Conservation (phyloP, 37 sponge, comb jelly and placozoan species). For the Mnemiopsis leidyi region DNA sequence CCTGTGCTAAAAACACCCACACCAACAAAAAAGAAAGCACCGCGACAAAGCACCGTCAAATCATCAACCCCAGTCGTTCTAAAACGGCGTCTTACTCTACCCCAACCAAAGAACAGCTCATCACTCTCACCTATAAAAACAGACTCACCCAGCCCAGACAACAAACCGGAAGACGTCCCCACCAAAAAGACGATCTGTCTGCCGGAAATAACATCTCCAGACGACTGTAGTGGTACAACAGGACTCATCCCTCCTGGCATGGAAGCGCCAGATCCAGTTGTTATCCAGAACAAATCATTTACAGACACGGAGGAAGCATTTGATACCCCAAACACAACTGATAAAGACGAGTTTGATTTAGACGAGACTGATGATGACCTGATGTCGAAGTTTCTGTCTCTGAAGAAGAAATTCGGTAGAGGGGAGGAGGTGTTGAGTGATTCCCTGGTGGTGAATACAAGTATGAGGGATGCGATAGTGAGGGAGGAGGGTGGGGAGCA, state of each 20-base stretch:
- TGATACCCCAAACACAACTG: not conserved
- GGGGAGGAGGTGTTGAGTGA: slow-evolving; percentile 36
- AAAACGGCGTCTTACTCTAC: slow-evolving; percentile 36
- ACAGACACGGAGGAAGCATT: not conserved
- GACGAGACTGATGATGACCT: slow-evolving; percentile 53
- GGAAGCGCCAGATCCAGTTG: not conserved
- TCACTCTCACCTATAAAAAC: not conserved
- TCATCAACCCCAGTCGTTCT: not conserved
- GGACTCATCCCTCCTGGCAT: not conserved
- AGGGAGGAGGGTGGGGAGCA: slow-evolving; percentile 40
- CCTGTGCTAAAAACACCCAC: not conserved
- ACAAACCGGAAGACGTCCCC: not conserved
- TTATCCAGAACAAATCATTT: not conserved
- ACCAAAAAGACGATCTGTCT: not conserved
- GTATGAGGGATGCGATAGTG: slow-evolving; percentile 2
- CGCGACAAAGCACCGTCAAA: not conserved
- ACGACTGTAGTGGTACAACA: not conserved
- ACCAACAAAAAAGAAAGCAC: not conserved
- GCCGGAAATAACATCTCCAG: not conserved
- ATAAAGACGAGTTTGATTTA: slow-evolving; percentile 3
- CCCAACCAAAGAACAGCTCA: not conserved
- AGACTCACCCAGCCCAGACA: not conserved
- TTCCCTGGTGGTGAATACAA: slow-evolving; percentile 14
- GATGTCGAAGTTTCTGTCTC: slow-evolving; percentile 17
- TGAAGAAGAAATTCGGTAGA: slow-evolving; percentile 60